Evolutionary conservation across 2,113 vertebrate species (phyloP).

Genomic region (Tetraodon nigroviridis): DNA sequence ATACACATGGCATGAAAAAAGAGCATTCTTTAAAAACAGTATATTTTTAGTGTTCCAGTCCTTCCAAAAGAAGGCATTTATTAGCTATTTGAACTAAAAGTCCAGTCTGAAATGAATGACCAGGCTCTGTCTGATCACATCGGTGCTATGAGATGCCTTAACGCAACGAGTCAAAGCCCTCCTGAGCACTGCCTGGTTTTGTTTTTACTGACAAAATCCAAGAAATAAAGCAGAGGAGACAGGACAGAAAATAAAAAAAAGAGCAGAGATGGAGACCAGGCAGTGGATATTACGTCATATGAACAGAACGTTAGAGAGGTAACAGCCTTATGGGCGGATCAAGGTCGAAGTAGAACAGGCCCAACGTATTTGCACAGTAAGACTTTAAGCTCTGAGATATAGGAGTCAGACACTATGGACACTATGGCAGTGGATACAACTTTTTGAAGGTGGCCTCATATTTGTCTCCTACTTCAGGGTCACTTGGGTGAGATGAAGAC

Average conservation of each 20-base stretch:
- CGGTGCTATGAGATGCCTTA: neutral
- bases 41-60: too few relatives aligned
- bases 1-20: too few relatives aligned
- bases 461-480: too few relatives aligned
- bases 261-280: neutral
- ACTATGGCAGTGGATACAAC: constrained; percentile 14
- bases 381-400: constrained; percentile 7
- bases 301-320: constrained; percentile 18
- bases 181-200: neutral
- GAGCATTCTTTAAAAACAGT: too few relatives aligned
- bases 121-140: too few relatives aligned
- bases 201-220: neutral
- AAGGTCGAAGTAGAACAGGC: constrained; percentile 49
- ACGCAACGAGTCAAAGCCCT: constrained; percentile 1
- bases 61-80: neutral
- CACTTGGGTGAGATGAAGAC: neutral
- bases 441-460: neutral
- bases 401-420: constrained; percentile 4
- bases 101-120: too few relatives aligned
- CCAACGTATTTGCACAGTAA: constrained; percentile 39
- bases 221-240: neutral
- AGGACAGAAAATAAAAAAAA: neutral
- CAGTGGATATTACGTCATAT: constrained; percentile 8
- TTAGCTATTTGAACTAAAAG: too few relatives aligned
- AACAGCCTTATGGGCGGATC: constrained; percentile 40